Evolutionary conservation across 2,888 invertebrate genomes (phyloP), one percentile per base, ranked within the genome.

Genomic region (Scaptomyza polygonia): DNA sequence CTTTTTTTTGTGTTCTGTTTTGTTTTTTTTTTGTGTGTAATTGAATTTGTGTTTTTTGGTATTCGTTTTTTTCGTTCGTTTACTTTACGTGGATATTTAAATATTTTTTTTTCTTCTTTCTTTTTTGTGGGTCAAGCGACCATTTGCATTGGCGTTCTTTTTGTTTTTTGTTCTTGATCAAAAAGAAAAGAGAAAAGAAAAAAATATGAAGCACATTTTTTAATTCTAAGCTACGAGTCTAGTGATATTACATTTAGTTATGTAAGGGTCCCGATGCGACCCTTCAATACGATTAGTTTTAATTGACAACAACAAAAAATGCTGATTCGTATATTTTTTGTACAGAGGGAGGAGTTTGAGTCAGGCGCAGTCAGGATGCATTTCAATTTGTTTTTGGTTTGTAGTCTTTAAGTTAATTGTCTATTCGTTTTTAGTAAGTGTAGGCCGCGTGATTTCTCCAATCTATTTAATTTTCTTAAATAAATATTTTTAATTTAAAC

Each of bases 201-300:
- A 42, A 40, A 40, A 11, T 5, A 40, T 16, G 12, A 14, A 48
- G 16, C 36, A 39, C 62, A 36, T 58, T 45, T 67, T 62, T 64
- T 84, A 76, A 80, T 69, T 72, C 67, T 85, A 86, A 86, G 83
- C 81, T 84, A 85, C 71, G 74, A 82, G 72, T 89, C 89, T 89
- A 89, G 89, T 89, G 89, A 89, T 89, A 89, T 89, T 89, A 89
- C 70, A 74, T 87, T 86, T 87, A 89, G 83, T 88, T 87, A 73
- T 72, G 67, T 49, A 11, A 39, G 39, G 66, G 36, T 47, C 49
- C 63, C 27, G 1, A 12, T 11, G 25, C 27, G 51, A 42, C 32
- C 56, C 43, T 51, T 53, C 29, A 39, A 30, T 56, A 67, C 74
- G 67, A 72, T 77, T 72, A 72, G 58, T 74, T 58, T 57, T 70